A percentile compares a stretch with the other conserved stretches of the same genome.
phyloP scores from a whole-genome alignment of 2,113 vertebrate genomes.

The Larimichthys polyactis region DNA sequence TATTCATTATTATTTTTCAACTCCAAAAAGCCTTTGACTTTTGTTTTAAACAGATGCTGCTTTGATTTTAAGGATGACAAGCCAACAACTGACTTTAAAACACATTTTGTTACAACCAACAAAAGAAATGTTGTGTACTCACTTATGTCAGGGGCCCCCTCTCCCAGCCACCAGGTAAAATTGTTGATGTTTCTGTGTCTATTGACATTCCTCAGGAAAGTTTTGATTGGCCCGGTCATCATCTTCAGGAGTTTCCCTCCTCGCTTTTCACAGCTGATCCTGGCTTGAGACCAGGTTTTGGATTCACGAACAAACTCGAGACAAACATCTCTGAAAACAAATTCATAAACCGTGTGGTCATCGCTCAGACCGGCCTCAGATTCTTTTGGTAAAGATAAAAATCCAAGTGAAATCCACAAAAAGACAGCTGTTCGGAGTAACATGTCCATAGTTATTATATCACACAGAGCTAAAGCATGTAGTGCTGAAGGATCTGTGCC shows the following conservation, averaged over 20 bases:
- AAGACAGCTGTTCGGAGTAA: constrained; percentile 48
- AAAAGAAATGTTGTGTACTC: constrained; percentile 44
- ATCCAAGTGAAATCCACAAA: constrained; percentile 72
- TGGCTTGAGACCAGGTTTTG: constrained; percentile 74
- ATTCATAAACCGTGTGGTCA: constrained; percentile 5
- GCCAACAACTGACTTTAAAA: neutral
- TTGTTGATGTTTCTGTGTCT: constrained; percentile 8
- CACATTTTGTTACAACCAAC: neutral
- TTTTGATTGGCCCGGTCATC: constrained; percentile 45
- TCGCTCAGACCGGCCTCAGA: constrained; percentile 24
- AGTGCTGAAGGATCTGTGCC: constrained; percentile 31
- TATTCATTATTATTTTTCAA: neutral
- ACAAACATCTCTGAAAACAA: constrained; percentile 58
- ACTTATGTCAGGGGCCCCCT: constrained; percentile 51
- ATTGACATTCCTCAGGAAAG: constrained; percentile 56
- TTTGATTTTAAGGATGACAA: neutral
- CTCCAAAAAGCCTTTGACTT: neutral
- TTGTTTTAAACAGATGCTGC: neutral
- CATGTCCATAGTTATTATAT: constrained; percentile 58
- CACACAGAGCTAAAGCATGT: constrained; percentile 38
- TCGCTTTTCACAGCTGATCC: constrained; percentile 62
- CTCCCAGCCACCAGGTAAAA: constrained; percentile 81
- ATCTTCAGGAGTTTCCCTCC: constrained; percentile 76
- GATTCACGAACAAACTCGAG: constrained; percentile 72
- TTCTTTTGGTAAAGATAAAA: constrained; percentile 15